Percentiles rank a stretch among this genome's conserved stretches.
These are phyloP conservation scores for Amiota communis DNA, from an alignment of 2,888 invertebrate species.

Conservation along the genomic window DNA sequence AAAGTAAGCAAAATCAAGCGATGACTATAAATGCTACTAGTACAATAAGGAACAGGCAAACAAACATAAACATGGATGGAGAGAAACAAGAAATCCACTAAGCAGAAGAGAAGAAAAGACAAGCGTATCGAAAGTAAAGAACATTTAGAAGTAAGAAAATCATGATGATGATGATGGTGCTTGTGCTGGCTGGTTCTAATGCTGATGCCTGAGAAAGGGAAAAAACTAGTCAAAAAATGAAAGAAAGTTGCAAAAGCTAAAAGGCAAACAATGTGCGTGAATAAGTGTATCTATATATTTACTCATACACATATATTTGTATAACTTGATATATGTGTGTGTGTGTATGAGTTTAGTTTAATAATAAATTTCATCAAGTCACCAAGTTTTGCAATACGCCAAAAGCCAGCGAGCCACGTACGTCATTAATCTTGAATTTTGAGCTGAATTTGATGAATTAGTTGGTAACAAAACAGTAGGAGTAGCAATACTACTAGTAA, in stretches of 20 bases:
- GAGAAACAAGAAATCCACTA: not conserved
- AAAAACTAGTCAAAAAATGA: not conserved
- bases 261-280: not conserved
- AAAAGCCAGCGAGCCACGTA: conserved; percentile 47
- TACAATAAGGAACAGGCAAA: not conserved
- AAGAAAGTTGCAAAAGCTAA: conserved; percentile 10
- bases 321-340: not conserved
- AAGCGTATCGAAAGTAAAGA: not conserved
- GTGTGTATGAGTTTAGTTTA: conserved; percentile 20
- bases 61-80: not conserved
- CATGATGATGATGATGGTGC: too few relatives aligned
- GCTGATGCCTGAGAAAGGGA: not conserved
- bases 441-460: conserved; percentile 65
- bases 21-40: not conserved
- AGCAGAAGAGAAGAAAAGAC: not conserved
- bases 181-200: too few relatives aligned
- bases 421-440: conserved; percentile 64
- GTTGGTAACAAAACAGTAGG: conserved; percentile 33
- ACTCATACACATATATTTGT: not conserved
- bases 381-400: conserved; percentile 64
- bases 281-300: not conserved
- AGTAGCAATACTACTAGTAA: too few relatives aligned
- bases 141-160: not conserved
- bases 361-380: conserved; percentile 65
- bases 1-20: not conserved